phyloP scores from a whole-genome alignment of 2,888 invertebrate species.

The Plebejus anna region DNA sequence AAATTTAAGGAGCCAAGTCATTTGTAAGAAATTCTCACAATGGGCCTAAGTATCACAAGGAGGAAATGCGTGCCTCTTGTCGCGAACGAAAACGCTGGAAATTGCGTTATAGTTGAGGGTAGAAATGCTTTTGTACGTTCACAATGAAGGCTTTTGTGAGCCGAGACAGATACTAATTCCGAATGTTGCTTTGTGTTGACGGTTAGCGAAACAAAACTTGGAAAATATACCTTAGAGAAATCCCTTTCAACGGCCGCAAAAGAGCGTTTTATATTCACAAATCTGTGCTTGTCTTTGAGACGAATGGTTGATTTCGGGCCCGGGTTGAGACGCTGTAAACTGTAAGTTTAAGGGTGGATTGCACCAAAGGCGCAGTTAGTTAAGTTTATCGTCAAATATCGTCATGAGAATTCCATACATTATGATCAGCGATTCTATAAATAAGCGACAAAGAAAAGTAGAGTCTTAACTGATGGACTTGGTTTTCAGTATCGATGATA shows the following conservation, averaged over 20 bases:
- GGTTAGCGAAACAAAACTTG: constrained; percentile 49
- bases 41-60: constrained; percentile 47
- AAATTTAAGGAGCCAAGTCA: constrained; percentile 43
- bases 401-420: too few species aligned
- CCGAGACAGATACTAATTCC: constrained; percentile 65
- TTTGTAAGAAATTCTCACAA: constrained; percentile 55
- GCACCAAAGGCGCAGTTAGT: too few species aligned
- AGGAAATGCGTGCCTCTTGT: constrained; percentile 46
- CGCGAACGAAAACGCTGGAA: constrained; percentile 49
- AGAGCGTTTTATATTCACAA: constrained; percentile 31
- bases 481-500: too few species aligned
- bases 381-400: too few species aligned
- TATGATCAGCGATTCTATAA: too few species aligned
- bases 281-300: background rate
- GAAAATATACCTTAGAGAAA: constrained; percentile 40
- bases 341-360: background rate
- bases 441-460: too few species aligned
- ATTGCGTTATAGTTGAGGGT: constrained; percentile 56
- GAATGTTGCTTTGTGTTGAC: constrained; percentile 50
- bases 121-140: constrained; percentile 53
- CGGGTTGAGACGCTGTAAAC: background rate
- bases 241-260: constrained; percentile 2
- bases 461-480: too few species aligned
- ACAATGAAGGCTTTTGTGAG: constrained; percentile 59
- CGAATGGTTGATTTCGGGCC: background rate